A percentile compares a stretch with the other conserved stretches of the same genome.
Conservation (phyloP, 2,113 vertebrate species). For the Motacilla tschutschensis region DNA sequence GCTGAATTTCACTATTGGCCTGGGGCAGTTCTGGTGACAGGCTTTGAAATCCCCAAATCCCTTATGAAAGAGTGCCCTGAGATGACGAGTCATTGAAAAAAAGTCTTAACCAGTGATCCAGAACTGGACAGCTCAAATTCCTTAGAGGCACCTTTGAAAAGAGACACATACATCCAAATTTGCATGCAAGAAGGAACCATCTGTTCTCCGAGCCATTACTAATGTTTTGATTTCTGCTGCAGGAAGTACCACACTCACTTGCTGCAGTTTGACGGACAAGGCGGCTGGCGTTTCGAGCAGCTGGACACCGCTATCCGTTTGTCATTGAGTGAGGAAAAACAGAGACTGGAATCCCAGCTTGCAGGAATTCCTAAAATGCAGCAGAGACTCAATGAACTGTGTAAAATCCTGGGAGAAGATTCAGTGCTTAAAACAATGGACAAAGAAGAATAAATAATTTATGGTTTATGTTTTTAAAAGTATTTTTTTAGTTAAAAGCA, state of each 20-base stretch:
- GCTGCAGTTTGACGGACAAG: conserved; percentile 97
- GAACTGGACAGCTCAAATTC: not conserved
- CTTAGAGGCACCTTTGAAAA: not conserved
- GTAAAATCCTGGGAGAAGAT: conserved; percentile 95
- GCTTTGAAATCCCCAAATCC: not conserved
- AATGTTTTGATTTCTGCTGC: conserved; percentile 50
- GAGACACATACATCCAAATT: not conserved
- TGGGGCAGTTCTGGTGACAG: not conserved
- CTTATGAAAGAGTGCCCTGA: not conserved
- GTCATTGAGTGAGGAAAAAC: conserved; percentile 94
- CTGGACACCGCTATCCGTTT: conserved; percentile 92
- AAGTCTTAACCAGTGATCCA: not conserved
- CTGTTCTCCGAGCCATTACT: conserved; percentile 2
- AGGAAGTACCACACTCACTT: conserved; percentile 98
- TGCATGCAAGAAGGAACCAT: not conserved
- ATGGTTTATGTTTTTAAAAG: conserved; percentile 36
- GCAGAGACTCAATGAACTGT: conserved; percentile 92
- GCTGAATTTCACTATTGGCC: not conserved
- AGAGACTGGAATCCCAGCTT: conserved; percentile 93
- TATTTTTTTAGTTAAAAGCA: conserved; percentile 61
- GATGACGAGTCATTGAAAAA: not conserved
- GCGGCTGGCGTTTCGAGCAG: conserved; percentile 95
- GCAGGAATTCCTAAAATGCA: conserved; percentile 97
- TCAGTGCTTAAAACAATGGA: conserved; percentile 88
- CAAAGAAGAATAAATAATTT: conserved; percentile 70